phyloP scores from a whole-genome alignment of 2,797 vertebrate species.

The Sternotherus odoratus region DNA sequence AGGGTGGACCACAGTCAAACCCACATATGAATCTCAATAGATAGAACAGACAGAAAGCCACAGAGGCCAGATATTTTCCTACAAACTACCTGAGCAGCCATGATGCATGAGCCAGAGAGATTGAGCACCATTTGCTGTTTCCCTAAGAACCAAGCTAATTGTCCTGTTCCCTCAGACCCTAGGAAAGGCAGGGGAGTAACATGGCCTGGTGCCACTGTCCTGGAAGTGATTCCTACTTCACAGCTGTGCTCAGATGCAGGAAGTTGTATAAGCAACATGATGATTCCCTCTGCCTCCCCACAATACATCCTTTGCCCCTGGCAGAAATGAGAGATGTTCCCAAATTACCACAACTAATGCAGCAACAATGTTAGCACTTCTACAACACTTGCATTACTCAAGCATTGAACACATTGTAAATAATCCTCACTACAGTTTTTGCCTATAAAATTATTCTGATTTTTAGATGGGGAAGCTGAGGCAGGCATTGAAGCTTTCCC shows the following conservation, averaged over 20 bases:
- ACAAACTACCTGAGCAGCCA: background rate
- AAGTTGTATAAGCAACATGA: background rate
- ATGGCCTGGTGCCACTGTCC: background rate
- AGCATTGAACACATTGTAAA: background rate
- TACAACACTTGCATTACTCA: background rate
- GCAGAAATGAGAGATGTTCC: background rate
- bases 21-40: accelerated
- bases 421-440: background rate
- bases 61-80: background rate
- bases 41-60: background rate
- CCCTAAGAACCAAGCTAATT: background rate
- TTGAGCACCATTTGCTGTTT: background rate
- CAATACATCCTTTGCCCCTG: background rate
- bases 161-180: background rate
- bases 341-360: background rate
- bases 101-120: background rate
- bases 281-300: background rate
- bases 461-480: background rate
- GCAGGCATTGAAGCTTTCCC: background rate
- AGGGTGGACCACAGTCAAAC: background rate
- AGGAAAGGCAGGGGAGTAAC: background rate
- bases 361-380: background rate
- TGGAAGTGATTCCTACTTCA: background rate
- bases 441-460: background rate
- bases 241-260: background rate